Conservation (phyloP, 1,140 invertebrate species). For the Eciton burchellii region DNA sequence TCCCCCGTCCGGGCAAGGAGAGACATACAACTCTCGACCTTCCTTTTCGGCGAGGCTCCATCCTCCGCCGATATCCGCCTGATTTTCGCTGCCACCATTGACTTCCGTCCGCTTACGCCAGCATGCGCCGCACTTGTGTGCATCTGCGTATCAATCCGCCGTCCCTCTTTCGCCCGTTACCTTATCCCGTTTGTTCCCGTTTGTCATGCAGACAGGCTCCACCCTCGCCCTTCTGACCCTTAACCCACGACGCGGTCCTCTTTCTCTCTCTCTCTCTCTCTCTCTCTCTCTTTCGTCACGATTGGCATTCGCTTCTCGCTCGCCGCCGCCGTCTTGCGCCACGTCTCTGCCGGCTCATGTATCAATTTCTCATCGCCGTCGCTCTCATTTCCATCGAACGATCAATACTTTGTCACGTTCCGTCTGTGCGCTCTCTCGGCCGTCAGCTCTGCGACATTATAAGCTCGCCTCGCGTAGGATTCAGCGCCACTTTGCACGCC, state of each 20-base stretch:
- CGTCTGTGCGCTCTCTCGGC: constrained; percentile 3
- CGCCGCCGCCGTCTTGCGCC: constrained; percentile 21
- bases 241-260: not conserved
- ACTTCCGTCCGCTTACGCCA: constrained; percentile 51
- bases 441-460: constrained; percentile 6
- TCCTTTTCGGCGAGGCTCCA: constrained; percentile 9
- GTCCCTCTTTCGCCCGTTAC: constrained; percentile 27
- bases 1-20: too few species aligned
- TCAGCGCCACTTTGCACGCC: not conserved
- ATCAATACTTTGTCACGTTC: constrained; percentile 50
- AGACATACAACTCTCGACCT: constrained; percentile 8
- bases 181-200: constrained; percentile 41
- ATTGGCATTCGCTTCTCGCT: constrained; percentile 33
- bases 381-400: constrained; percentile 37
- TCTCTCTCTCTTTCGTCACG: too few species aligned
- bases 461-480: not conserved
- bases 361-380: constrained; percentile 50
- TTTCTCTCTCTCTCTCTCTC: too few species aligned
- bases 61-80: constrained; percentile 11
- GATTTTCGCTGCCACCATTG: constrained; percentile 53
- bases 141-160: constrained; percentile 49
- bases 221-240: not conserved
- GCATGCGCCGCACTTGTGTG: constrained; percentile 45
- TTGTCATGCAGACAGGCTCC: too few species aligned
- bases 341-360: constrained; percentile 33